These are phyloP conservation scores for Papio anubis DNA, from an alignment of 2,113 vertebrate species.

Conservation along the genomic window DNA sequence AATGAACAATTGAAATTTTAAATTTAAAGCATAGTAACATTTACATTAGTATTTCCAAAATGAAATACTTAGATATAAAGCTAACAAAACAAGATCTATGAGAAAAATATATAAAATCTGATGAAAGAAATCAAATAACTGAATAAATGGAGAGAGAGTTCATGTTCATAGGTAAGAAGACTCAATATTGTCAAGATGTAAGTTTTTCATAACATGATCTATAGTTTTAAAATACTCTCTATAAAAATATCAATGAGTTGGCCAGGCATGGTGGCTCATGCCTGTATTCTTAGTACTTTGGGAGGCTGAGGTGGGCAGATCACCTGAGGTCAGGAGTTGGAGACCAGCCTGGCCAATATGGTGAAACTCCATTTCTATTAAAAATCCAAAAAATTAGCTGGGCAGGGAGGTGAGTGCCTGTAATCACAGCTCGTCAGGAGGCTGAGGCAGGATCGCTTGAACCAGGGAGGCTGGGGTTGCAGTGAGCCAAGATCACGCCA, in stretches of 20 bases:
- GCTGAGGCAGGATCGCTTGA: too few species aligned
- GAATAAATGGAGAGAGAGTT: not conserved
- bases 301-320: too few species aligned
- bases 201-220: not conserved
- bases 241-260: not conserved
- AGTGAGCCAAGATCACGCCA: too few species aligned
- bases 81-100: not conserved
- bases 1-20: not conserved
- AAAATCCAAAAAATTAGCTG: too few species aligned
- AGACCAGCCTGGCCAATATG: too few species aligned
- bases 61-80: not conserved
- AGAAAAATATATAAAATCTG: not conserved
- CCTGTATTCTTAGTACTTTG: too few species aligned
- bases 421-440: too few species aligned
- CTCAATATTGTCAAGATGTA: not conserved
- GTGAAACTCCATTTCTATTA: too few species aligned
- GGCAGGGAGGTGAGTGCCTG: too few species aligned
- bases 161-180: not conserved
- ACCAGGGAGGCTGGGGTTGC: too few species aligned
- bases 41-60: not conserved
- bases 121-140: not conserved
- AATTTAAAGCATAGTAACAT: not conserved
- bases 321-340: too few species aligned
- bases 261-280: too few species aligned
- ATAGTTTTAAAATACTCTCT: not conserved